Percentiles rank a stretch among this genome's conserved stretches.
Conservation (phyloP, 2,113 vertebrate genomes). For the Epinephelus lanceolatus region DNA sequence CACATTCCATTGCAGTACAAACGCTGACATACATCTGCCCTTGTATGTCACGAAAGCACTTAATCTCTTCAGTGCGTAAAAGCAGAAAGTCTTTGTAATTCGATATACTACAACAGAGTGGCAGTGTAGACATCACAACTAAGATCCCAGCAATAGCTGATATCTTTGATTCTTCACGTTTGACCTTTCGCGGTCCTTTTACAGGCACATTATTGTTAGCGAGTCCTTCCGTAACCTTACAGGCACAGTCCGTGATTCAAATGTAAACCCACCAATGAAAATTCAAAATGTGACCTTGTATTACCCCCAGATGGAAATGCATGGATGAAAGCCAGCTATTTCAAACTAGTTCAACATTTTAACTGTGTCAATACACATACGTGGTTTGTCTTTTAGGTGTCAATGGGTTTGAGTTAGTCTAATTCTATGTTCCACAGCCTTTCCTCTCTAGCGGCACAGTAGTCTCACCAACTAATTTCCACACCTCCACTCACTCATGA, state of each 20-base stretch:
- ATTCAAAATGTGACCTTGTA: not conserved
- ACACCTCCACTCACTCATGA: not conserved
- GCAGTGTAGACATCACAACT: conserved; percentile 26
- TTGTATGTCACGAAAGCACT: conserved; percentile 38
- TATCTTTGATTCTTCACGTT: conserved; percentile 16
- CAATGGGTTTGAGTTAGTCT: not conserved
- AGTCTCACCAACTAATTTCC: not conserved
- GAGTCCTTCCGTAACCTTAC: conserved; percentile 20
- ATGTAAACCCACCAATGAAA: not conserved
- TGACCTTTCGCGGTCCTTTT: conserved; percentile 16
- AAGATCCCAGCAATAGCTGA: conserved; percentile 13
- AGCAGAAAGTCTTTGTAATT: conserved; percentile 45
- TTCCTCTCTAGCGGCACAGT: not conserved
- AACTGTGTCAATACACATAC: not conserved
- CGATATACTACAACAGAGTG: conserved; percentile 32
- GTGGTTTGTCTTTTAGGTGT: not conserved
- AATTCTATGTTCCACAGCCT: not conserved
- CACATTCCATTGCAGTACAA: not conserved
- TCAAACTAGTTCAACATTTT: not conserved
- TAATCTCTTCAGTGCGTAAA: conserved; percentile 41
- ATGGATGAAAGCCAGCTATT: not conserved
- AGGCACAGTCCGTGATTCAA: not conserved
- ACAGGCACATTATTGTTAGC: not conserved
- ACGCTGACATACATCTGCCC: conserved; percentile 22
- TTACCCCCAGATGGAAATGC: not conserved